Evolutionary conservation across 64 coral and sea anemone genomes (phyloP), one percentile per base, ranked within the genome.

Genomic region (Stylophora pistillata): DNA sequence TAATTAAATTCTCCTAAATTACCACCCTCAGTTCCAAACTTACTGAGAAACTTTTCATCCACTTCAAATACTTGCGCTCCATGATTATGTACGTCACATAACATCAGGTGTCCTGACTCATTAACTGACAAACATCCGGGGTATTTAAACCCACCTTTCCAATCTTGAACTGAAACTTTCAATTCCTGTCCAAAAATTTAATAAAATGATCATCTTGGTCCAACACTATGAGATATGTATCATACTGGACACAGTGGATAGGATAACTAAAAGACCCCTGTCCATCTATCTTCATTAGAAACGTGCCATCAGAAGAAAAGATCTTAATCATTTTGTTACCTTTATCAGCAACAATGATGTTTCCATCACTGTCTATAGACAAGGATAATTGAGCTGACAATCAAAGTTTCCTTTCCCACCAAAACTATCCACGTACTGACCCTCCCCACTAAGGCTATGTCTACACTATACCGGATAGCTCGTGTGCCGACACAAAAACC

Each of bases 141-240:
- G 9, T 23, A 0, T 0, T 57, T 57, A 25, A 81, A 81, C 23
- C 27, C 1, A 2, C 78, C 78, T 15, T 61, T 21, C 23, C 59
- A 57, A 96, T 86, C 69, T 28, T 78, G 74, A 89, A 92, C 31
- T 89, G 66, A 58, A 88, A 96, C 0, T 73, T 13, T 5, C 94
- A 90, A 21, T 66, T 20, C 20, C 27, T 31, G 31, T 82, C 77
- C 25, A 92, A 96, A 10, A 86, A 86, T 27, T 96, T 80, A 3
- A 96, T 76, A n/a, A 74, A 92, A 65, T 95, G 78, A 30, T 76
- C 78, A n/a, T 88, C 85, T 41, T 62, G 71, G 56, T 55, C 26
- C 31, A 55, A 79, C 55, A 79, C 77, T 30, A 79, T 31, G n/a
- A 79, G 20, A 60, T 59, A 58, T 30, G 29, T 56, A 3, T 60